phyloP scores from a whole-genome alignment of 2,113 vertebrate species.

The Xenus cinereus region DNA sequence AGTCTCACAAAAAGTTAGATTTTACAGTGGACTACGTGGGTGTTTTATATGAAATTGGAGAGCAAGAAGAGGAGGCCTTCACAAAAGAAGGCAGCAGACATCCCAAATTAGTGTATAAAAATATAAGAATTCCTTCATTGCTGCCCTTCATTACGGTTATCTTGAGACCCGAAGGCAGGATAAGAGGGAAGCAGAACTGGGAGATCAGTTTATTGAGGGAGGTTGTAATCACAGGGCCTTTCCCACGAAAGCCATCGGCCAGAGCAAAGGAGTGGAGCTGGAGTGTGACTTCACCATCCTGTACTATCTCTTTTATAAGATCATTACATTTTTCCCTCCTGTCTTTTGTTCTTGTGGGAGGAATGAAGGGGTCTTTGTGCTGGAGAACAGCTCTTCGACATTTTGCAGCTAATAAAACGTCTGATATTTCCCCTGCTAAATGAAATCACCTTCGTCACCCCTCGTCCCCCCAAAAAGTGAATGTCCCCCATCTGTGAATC shows the following conservation, averaged over 20 bases:
- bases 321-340: background rate
- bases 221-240: background rate
- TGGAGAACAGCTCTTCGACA: background rate
- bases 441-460: background rate
- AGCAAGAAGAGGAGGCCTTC: background rate
- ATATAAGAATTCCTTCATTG: background rate
- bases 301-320: background rate
- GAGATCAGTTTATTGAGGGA: background rate
- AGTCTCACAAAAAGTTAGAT: background rate
- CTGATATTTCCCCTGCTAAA: background rate
- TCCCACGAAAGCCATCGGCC: background rate
- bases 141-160: background rate
- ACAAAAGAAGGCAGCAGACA: background rate
- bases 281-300: background rate
- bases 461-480: background rate
- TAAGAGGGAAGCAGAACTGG: background rate
- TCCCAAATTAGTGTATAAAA: background rate
- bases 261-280: background rate
- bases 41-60: background rate
- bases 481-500: background rate
- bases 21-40: background rate
- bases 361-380: background rate
- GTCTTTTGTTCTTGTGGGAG: background rate
- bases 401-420: background rate
- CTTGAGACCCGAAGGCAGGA: background rate